A percentile compares a stretch with the other conserved stretches of the same genome.
Conservation (phyloP, 2,113 vertebrate species). For the Spea multiplicata region DNA sequence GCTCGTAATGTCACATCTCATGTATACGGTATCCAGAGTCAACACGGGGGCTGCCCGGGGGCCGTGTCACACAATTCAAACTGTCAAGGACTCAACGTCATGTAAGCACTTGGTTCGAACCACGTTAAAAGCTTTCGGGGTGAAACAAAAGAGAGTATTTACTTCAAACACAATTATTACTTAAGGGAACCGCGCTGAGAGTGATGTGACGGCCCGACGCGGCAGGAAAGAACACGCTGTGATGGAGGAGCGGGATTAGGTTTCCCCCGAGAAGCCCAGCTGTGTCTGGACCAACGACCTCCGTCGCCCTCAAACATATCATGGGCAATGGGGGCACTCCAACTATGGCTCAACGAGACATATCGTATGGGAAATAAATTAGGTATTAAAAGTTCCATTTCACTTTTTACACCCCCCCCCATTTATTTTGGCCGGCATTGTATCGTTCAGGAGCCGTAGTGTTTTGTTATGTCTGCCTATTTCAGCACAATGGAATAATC, state of each 20-base stretch:
- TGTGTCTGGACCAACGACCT: neutral
- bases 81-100: neutral
- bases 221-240: neutral
- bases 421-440: neutral
- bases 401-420: neutral
- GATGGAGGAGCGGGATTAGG: neutral
- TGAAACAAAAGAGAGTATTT: constrained; percentile 1
- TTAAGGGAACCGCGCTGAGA: neutral
- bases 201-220: neutral
- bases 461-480: neutral
- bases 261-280: neutral
- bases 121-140: neutral
- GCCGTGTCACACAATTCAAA: neutral
- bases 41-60: neutral
- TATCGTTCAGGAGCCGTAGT: neutral
- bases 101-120: neutral
- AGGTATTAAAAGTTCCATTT: neutral
- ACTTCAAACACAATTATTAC: neutral
- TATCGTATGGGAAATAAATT: neutral
- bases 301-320: neutral
- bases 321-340: neutral
- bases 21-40: neutral
- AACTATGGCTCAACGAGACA: neutral
- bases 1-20: neutral
- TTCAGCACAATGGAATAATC: neutral